These are phyloP conservation scores for Grus americana DNA, from an alignment of 2,113 vertebrate species.

Conservation along the genomic window DNA sequence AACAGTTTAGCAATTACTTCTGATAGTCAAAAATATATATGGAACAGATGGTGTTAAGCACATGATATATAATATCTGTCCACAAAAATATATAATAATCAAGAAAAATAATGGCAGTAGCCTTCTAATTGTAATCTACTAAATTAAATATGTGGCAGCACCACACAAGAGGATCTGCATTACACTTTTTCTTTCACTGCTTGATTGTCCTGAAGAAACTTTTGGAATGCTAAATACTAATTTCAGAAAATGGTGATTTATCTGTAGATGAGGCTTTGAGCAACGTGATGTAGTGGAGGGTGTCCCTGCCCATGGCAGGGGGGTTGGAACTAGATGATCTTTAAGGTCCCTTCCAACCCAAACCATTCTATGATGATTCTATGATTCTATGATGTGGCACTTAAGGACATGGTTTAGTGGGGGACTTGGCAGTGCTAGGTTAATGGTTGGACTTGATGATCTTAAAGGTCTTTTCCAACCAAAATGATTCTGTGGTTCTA, in stretches of 20 bases:
- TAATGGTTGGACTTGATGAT: no score
- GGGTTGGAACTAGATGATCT: no score
- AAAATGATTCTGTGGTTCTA: no score
- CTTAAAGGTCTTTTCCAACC: no score
- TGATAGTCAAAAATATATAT: background rate
- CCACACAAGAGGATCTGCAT: background rate
- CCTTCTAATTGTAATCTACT: background rate
- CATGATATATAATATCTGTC: background rate
- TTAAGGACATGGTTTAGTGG: no score
- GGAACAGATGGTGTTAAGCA: background rate
- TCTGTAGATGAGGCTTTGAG: background rate
- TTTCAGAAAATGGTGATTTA: background rate
- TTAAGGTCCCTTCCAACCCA: no score
- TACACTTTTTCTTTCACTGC: background rate
- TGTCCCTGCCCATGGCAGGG: no score
- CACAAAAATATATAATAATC: background rate
- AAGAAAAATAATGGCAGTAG: background rate
- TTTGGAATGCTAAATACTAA: background rate
- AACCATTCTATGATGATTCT: no score
- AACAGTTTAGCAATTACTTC: background rate
- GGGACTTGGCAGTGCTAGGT: no score
- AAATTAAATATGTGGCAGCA: background rate
- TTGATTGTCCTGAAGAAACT: background rate
- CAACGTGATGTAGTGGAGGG: no score
- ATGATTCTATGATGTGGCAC: no score